Evolutionary conservation across 2,888 invertebrate species (phyloP), one percentile per base, ranked within the genome.

Genomic region (Epistrophella euchroma): DNA sequence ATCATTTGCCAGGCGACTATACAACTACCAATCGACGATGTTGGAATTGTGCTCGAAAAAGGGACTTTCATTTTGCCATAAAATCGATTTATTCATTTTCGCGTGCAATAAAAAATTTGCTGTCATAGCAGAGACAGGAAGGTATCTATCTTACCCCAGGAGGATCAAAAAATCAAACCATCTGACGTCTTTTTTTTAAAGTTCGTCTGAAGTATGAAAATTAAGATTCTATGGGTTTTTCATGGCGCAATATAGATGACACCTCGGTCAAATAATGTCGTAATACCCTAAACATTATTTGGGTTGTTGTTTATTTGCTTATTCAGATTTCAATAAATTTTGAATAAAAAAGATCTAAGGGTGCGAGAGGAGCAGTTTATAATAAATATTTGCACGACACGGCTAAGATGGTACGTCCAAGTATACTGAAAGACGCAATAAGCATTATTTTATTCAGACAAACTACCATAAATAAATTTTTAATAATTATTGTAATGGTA

Each of bases 81-180:
- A 52, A 60, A 62, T 80, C 70, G 71, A 78, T 78, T 71, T 37
- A 35, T 35, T 32, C n/a, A 43, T 32, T 66, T 22, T 40, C n/a
- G 37, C 13, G n/a, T 28, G 68, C 58, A 35, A n/a, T 35, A 15
- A 47, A 71, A 56, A 13, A 9, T 17, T 32, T 19, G 1, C 7
- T 13, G 0, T 10, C 2, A 52, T 15, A 15, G 7, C 1, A 13
- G 2, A 28, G n/a, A 52, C 9, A 17, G 17, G 9, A 45, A 45
- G 45, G 17, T 45, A 45, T 45, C 43, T 43, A 43, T 43, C n/a
- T n/a, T n/a, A 7, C 7, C 17, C 17, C 17, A 47, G 47, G 4
- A 32, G 56, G 56, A 56, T 56, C 56, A 32, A 56, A 56, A 56
- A 56, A 32, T 56, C 56, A 32, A 35, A 56, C 32, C 17, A 32